Conservation (phyloP, 2,113 vertebrate genomes). For the Siniperca knerii region DNA sequence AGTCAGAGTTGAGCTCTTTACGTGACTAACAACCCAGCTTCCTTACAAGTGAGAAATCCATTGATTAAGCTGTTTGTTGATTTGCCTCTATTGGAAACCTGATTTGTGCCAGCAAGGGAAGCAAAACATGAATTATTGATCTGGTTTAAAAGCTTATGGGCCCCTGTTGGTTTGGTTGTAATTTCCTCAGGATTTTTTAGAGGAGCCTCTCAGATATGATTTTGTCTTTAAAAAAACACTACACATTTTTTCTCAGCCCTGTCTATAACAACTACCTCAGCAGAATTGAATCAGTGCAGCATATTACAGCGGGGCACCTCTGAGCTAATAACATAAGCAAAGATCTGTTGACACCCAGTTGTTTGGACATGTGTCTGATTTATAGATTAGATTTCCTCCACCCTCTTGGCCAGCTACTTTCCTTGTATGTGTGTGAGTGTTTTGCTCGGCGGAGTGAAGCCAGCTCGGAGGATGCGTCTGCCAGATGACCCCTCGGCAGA, state of each 20-base stretch:
- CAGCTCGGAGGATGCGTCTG: constrained; percentile 67
- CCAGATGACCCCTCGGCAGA: constrained; percentile 71
- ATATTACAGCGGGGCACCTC: constrained; percentile 13
- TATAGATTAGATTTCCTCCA: constrained; percentile 65
- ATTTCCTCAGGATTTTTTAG: constrained; percentile 8
- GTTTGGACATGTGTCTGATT: constrained; percentile 67
- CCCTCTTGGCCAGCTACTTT: constrained; percentile 34
- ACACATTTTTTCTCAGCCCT: neutral
- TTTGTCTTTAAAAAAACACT: constrained; percentile 1
- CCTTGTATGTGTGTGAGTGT: constrained; percentile 8
- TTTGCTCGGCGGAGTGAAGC: constrained; percentile 35
- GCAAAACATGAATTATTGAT: constrained; percentile 71
- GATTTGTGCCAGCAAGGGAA: constrained; percentile 65
- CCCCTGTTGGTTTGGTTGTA: constrained; percentile 10
- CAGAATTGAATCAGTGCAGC: constrained; percentile 39
- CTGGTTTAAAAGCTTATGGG: constrained; percentile 42
- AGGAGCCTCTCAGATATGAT: constrained; percentile 12
- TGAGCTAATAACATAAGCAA: constrained; percentile 56
- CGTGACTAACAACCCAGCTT: constrained; percentile 24
- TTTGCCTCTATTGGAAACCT: constrained; percentile 66
- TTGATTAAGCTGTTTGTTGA: constrained; percentile 68
- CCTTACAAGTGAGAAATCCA: constrained; percentile 22
- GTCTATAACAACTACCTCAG: constrained; percentile 37
- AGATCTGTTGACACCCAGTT: constrained; percentile 64
- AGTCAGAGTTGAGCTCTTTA: neutral